phyloP scores from a whole-genome alignment of 92 coral and sea anemone species.

The Muricea muricata region DNA sequence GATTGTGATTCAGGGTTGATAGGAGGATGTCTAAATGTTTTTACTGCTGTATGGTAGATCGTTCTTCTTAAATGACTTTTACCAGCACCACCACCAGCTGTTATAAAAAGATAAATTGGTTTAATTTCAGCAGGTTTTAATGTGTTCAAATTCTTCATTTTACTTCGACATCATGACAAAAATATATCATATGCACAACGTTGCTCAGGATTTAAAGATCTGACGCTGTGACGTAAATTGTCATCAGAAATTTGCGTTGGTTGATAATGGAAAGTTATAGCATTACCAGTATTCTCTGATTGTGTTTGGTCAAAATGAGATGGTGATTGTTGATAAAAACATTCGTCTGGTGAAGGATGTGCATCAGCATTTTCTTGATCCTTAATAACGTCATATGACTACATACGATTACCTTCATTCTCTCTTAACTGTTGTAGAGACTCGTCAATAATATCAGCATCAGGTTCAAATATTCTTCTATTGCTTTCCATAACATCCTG shows the following conservation, averaged over 20 bases:
- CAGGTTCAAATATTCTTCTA: conserved; percentile 65
- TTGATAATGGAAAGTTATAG: conserved; percentile 15
- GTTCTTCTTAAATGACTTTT: conserved; percentile 58
- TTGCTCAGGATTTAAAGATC: conserved; percentile 61
- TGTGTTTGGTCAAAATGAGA: conserved; percentile 45
- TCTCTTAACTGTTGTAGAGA: not conserved
- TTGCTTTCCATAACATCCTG: conserved; percentile 57
- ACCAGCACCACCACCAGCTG: conserved; percentile 78
- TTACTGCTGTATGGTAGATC: conserved; percentile 63
- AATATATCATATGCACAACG: conserved; percentile 60
- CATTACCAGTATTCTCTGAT: conserved; percentile 14
- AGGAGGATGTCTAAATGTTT: conserved; percentile 62
- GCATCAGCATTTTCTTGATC: conserved; percentile 46
- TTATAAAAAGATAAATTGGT: conserved; percentile 37
- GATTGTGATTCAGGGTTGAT: conserved; percentile 70
- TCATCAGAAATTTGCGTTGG: conserved; percentile 77
- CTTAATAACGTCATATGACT: conserved; percentile 68
- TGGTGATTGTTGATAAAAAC: conserved; percentile 60
- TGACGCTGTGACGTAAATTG: conserved; percentile 50
- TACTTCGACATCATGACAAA: conserved; percentile 62
- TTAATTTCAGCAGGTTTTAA: conserved; percentile 51
- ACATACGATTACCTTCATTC: conserved; percentile 6
- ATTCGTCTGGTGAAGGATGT: conserved; percentile 33
- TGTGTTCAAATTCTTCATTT: conserved; percentile 66
- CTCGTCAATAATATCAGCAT: conserved; percentile 58